Base-by-base conservation (phyloP, 2,797 vertebrate species). In the Corythornis leucogaster region DNA sequence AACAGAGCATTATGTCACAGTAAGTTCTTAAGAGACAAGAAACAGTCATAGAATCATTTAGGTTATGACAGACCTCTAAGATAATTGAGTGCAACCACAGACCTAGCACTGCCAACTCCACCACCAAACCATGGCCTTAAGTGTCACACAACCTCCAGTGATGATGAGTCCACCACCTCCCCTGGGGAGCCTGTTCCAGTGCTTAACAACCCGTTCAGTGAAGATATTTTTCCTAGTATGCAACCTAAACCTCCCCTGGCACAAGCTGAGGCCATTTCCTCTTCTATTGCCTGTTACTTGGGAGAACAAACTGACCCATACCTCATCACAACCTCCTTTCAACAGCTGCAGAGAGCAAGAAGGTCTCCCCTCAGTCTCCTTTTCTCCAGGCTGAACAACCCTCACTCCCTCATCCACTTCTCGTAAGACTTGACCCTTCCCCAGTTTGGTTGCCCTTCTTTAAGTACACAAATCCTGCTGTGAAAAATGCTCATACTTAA, bases 401-500 rank as follows among this genome's bases (percentile, higher is more conserved):
- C n/a, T 20, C 12, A 19, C 30, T 55, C 19, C n/a, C 54, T 55
- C 20, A 31, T n/a, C n/a, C 20, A 21, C 54, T 55, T 20, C n/a
- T 22, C 54, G 21, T 55, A 55, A 54, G 53, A 20, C 53, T 21
- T 33, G 18, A 18, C 28, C 18, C 18, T 48, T 82, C 40, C 38
- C 8, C 11, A 63, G 22, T 22, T 40, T 55, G 1, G 0, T 19
- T 55, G 42, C 15, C 21, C 9, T 22, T 73, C 42, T 48, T 15
- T 15, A 8, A 33, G 46, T 1, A 1, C 0, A 5, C 20, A 61
- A 90, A 66, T 26, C 2, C 12, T 38, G 5, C 13, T 15, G 15
- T 28, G 28, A 62, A 73, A 79, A 66, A 21, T 33, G 6, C 4
- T 48, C 3, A 4, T 48, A 25, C 7, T 80, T 54, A 53, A 43